Evolutionary conservation across 2,888 invertebrate genomes (phyloP), one percentile per base, ranked within the genome.

Genomic region (Eristalinus aeneus): DNA sequence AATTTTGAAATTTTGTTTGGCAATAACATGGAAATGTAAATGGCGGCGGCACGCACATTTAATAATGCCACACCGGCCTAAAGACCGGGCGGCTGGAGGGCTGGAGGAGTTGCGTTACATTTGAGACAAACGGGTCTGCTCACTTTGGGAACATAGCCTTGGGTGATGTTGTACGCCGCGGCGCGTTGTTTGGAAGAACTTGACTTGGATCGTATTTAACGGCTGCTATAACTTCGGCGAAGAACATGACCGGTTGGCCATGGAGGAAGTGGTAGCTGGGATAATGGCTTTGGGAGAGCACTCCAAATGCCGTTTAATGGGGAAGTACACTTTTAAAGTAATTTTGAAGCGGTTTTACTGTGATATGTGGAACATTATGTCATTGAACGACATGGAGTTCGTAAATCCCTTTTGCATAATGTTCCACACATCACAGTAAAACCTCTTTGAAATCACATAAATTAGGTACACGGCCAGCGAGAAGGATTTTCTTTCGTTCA

Each of bases 11-110:
- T 69, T 34, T n/a, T 36, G 36, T 56, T 34, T 16, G 46, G 23
- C 56, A 68, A 68, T 68, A 56, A 68, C 54, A 56, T 34, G 56
- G 22, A 68, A 32, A 56, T 56, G 20, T 54, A 68, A 22, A 68
- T 54, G 68, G 54, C 54, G 27, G n/a, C 27, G 54, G 22, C 68
- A 36, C 56, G 56, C 36, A 58, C 36, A 36, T 56, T 20, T 36
- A 34, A 56, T 23, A 69, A n/a, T 32, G 56, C 46, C 46, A 58
- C n/a, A 58, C 36, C 31, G 31, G 53, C 20, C 32, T 53, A 31
- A 32, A 16, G 53, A 53, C 67, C 23, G 6, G 31, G 31, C 2
- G 36, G 10, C 11, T 3, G 54, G 20, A 65, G 4, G 32, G 32
- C 34, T 27, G 27, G 27, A 53, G 46, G 46, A 27, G 31, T 11